Evolutionary conservation across 2,888 invertebrate species (phyloP).

Genomic region (Ophion obscuratus): DNA sequence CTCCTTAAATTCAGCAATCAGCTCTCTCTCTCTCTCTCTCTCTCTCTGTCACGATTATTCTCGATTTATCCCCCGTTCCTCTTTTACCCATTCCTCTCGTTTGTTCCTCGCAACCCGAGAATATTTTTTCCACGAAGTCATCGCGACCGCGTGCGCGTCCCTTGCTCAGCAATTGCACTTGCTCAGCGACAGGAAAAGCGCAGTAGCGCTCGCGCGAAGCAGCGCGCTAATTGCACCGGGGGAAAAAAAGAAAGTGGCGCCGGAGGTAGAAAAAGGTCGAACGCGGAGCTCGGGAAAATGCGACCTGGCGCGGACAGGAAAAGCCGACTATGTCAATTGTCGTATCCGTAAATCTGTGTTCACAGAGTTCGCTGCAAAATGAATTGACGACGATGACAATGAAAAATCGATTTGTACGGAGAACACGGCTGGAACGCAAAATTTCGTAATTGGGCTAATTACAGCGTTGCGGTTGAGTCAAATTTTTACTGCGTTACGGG

Average conservation of each 20-base stretch:
- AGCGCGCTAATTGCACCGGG: not conserved
- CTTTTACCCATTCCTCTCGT: slow-evolving; percentile 1
- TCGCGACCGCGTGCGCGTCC: slow-evolving; percentile 20
- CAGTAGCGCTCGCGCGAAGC: slow-evolving; percentile 12
- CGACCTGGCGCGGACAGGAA: not conserved
- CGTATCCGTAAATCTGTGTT: not conserved
- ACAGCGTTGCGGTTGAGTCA: not conserved
- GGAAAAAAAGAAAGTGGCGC: slow-evolving; percentile 9
- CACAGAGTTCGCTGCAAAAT: not conserved
- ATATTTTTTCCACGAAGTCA: slow-evolving; percentile 52
- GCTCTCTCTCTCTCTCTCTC: not conserved
- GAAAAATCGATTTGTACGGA: not conserved
- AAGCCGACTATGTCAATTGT: not conserved
- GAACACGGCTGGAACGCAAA: slow-evolving; percentile 1
- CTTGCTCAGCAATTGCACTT: slow-evolving; percentile 51
- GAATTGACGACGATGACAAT: not conserved
- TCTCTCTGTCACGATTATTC: not conserved
- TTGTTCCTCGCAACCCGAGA: slow-evolving; percentile 34
- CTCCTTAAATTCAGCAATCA: too few species aligned
- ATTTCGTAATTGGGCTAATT: slow-evolving; percentile 17
- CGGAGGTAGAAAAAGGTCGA: not conserved
- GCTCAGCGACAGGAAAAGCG: slow-evolving; percentile 52
- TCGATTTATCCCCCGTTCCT: slow-evolving; percentile 1
- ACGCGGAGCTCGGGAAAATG: not conserved
- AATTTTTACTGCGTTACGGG: not conserved